These are phyloP conservation scores for Syngnathus scovelli DNA, from an alignment of 2,113 vertebrate species.

Conservation along the genomic window DNA sequence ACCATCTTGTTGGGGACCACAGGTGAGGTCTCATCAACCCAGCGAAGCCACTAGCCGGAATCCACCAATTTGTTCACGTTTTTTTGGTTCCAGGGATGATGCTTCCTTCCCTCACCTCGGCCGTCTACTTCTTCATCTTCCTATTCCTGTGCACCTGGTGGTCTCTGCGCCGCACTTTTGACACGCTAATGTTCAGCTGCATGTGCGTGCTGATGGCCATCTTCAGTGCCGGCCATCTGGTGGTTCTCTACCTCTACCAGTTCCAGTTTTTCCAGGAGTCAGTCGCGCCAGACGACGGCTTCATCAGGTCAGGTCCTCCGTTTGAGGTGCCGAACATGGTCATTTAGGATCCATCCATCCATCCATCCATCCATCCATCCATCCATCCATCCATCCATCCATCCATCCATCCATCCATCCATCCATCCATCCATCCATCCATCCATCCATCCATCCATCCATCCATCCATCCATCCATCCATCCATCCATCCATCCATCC, in stretches of 20 bases:
- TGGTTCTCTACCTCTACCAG: slow-evolving; percentile 95
- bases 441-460: too few relatives aligned
- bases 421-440: too few relatives aligned
- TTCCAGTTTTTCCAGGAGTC: slow-evolving; percentile 95
- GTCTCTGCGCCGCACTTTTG: slow-evolving; percentile 88
- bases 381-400: too few relatives aligned
- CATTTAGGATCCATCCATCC: too few relatives aligned
- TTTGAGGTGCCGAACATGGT: too few relatives aligned
- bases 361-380: too few relatives aligned
- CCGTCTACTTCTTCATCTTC: slow-evolving; percentile 94
- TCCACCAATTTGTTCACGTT: neutral
- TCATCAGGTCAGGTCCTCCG: slow-evolving; percentile 79
- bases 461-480: too few relatives aligned
- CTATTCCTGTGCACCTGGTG: slow-evolving; percentile 97
- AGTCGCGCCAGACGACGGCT: slow-evolving; percentile 78
- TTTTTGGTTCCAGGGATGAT: slow-evolving; percentile 78
- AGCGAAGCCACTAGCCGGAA: neutral
- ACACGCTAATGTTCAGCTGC: slow-evolving; percentile 95
- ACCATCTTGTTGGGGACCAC: slow-evolving; percentile 88
- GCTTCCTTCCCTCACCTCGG: slow-evolving; percentile 91
- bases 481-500: too few relatives aligned
- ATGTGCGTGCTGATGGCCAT: slow-evolving; percentile 96
- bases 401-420: too few relatives aligned
- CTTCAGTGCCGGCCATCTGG: slow-evolving; percentile 91
- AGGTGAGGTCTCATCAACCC: slow-evolving; percentile 67